Conservation (phyloP, 1,140 invertebrate species). For the Drosophila setifemur region DNA sequence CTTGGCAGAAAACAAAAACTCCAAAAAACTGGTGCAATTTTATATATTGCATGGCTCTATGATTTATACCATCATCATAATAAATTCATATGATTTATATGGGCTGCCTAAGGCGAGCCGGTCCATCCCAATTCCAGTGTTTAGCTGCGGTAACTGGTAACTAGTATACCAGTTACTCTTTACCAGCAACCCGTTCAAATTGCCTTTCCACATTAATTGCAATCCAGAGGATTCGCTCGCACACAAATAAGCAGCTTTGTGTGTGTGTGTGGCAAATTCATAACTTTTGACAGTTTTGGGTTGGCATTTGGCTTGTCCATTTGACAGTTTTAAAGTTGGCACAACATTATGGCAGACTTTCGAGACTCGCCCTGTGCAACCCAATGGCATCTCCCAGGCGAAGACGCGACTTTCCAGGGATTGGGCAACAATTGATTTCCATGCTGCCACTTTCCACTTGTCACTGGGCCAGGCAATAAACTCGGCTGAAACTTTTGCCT, state of each 20-base stretch:
- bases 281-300: conserved; percentile 64
- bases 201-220: conserved; percentile 47
- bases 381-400: neutral
- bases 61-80: conserved; percentile 82
- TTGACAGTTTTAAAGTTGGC: conserved; percentile 61
- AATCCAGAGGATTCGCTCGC: conserved; percentile 15
- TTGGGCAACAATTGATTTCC: conserved; percentile 31
- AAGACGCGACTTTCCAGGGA: conserved; percentile 1
- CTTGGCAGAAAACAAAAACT: conserved; percentile 12
- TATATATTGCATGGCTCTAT: conserved; percentile 65
- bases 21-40: conserved; percentile 52
- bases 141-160: conserved; percentile 44
- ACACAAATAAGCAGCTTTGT: neutral
- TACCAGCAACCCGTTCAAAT: conserved; percentile 23
- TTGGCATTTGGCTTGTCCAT: conserved; percentile 48
- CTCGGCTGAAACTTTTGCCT: conserved; percentile 23
- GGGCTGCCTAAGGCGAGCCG: conserved; percentile 42
- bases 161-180: conserved; percentile 23
- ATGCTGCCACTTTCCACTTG: conserved; percentile 12
- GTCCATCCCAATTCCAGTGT: conserved; percentile 13
- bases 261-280: conserved; percentile 38
- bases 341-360: conserved; percentile 28
- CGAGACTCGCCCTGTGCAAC: neutral
- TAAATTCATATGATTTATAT: conserved; percentile 81
- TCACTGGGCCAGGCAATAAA: conserved; percentile 17